Base-by-base conservation (phyloP, 2,113 vertebrate species). In the Chamaetylas fuelleborni region DNA sequence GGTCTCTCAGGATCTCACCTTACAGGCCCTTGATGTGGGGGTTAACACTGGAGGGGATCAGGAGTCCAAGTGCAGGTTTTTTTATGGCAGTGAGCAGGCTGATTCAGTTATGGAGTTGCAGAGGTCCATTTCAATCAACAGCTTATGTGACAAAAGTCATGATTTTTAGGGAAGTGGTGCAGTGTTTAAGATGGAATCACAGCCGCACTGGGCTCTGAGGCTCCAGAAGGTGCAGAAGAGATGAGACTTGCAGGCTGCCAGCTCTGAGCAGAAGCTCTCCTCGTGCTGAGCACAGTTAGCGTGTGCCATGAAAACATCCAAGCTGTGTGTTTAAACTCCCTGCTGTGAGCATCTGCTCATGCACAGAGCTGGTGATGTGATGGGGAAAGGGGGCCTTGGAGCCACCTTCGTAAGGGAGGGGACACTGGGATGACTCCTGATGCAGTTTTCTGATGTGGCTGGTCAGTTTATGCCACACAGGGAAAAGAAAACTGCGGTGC, bases 331-430 rank as follows among this genome's bases (percentile, higher is more conserved):
- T 93, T 81, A 91, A 95, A 76, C 70, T 93, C 77, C 89, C 77
- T 92, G 83, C 95, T 90, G 91, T 10, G 90, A 94, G 86, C 67
- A 54, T 94, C 94, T 95, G 92, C 77, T 88, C 77, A 11, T 56
- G 77, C 80, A 50, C 6, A 14, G 85, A 76, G 66, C 56, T 90
- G 48, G 78, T 11, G 7, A 8, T 33, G 64, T 36, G 36, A 42
- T 31, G 38, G 40, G 56, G 34, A 69, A 76, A 72, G 51, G 53
- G 36, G 61, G 51, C 57, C 50, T 56, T n/a, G 50, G 53, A 91
- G 53, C 61, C 57, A 65, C 42, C 2, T 19, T 43, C 1, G 2
- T 31, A 65, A 57, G 34, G 62, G 62, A 89, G 53, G 57, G 80
- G 48, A 61, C 54, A 12, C 45, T 89, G 22, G 36, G 42, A 31